Percentiles rank a stretch among this genome's conserved stretches.
Evolutionary conservation across 2,113 vertebrate genomes (phyloP).

Genomic region (Dicaeum eximium): DNA sequence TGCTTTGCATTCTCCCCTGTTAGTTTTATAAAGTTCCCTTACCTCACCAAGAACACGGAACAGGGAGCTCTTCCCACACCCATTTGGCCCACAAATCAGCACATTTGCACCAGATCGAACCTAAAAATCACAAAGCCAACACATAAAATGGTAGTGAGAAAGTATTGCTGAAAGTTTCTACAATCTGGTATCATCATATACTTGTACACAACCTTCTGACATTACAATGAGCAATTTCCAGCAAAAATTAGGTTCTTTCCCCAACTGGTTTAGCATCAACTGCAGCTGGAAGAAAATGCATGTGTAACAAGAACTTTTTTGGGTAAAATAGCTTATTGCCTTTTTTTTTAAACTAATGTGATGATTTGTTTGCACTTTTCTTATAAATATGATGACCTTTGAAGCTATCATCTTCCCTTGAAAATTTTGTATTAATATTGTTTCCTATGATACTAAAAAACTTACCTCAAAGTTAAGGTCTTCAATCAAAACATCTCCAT

Average conservation of each 20-base stretch:
- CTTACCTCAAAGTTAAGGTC: slow-evolving; percentile 93
- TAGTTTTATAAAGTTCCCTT: neutral
- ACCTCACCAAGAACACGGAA: slow-evolving; percentile 97
- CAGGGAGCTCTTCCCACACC: slow-evolving; percentile 97
- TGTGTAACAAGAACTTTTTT: neutral
- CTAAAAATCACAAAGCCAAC: slow-evolving; percentile 63
- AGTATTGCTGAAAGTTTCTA: neutral
- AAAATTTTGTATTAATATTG: neutral
- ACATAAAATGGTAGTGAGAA: neutral
- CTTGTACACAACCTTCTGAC: neutral
- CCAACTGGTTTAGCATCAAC: neutral
- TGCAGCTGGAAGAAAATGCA: neutral
- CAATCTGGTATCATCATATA: neutral
- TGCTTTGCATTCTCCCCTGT: fast-evolving
- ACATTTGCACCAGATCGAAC: slow-evolving; percentile 94
- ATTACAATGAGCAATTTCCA: neutral
- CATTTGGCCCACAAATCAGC: slow-evolving; percentile 96
- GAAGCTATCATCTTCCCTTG: neutral
- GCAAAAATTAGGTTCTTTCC: neutral
- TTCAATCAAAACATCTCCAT: slow-evolving; percentile 92
- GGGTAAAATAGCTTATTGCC: fast-evolving
- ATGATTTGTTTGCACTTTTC: neutral
- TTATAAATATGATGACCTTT: neutral
- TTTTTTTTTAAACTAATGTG: neutral
- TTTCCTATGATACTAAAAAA: neutral